Percentiles rank a stretch among this genome's conserved stretches.
Conservation (phyloP, 2,797 vertebrate species). For the Hephaestus fuliginosus region DNA sequence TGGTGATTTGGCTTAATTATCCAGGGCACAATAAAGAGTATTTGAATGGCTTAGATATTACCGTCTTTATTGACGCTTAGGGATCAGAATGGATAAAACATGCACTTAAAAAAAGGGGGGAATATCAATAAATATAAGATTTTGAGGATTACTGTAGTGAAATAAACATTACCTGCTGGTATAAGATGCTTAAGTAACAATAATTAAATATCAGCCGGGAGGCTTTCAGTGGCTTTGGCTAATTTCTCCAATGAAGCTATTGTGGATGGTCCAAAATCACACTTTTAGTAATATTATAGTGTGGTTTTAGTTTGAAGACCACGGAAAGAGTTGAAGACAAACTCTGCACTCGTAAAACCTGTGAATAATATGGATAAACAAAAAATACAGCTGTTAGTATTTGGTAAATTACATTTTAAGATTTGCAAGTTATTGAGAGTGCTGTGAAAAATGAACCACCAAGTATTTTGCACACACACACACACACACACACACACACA, state of each 20-base stretch:
- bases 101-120: not conserved
- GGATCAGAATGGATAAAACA: not conserved
- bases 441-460: not conserved
- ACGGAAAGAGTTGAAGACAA: not conserved
- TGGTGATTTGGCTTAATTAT: conserved; percentile 15
- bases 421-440: not conserved
- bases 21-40: not conserved
- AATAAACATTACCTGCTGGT: conserved; percentile 5
- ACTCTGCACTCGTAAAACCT: conserved; percentile 1
- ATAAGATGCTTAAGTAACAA: not conserved
- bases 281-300: not conserved
- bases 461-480: conserved; percentile 14
- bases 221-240: not conserved
- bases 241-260: not conserved
- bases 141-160: not conserved
- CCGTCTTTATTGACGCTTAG: not conserved
- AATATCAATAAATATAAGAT: not conserved
- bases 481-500: too few relatives aligned
- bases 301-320: not conserved
- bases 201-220: not conserved
- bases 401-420: not conserved
- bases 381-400: not conserved
- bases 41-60: not conserved
- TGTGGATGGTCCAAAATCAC: not conserved
- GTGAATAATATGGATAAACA: not conserved